Conservation (phyloP, 2,113 vertebrate genomes). For the Monopterus albus region DNA sequence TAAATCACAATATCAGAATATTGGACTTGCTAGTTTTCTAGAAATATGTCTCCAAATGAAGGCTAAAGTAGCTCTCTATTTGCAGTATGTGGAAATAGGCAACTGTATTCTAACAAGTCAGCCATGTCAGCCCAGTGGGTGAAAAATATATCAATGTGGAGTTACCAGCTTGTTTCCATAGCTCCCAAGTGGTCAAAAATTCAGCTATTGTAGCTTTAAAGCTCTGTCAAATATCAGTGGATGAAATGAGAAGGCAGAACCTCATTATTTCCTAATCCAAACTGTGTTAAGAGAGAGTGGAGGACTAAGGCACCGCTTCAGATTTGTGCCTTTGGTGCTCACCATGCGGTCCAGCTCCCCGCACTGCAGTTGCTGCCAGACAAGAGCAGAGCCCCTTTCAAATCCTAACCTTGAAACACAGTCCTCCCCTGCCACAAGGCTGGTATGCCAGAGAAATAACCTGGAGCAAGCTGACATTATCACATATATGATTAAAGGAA, state of each 20-base stretch:
- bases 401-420: slow-evolving; percentile 45
- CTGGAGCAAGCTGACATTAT: slow-evolving; percentile 3
- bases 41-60: background rate
- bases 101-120: background rate
- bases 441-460: slow-evolving; percentile 14
- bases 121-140: background rate
- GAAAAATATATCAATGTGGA: background rate
- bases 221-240: background rate
- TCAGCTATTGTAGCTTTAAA: background rate
- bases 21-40: background rate
- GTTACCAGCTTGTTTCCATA: background rate
- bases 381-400: slow-evolving; percentile 25
- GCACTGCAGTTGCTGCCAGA: slow-evolving; percentile 25
- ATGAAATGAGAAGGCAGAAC: slow-evolving; percentile 1
- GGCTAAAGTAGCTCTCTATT: background rate
- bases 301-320: slow-evolving; percentile 22
- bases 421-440: slow-evolving; percentile 22
- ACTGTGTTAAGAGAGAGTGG: slow-evolving; percentile 4
- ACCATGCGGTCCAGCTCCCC: slow-evolving; percentile 19
- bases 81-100: background rate
- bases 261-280: slow-evolving; percentile 26
- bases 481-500: slow-evolving; percentile 17
- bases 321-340: slow-evolving; percentile 30
- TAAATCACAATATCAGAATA: no score
- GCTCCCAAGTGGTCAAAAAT: background rate